phyloP scores from a whole-genome alignment of 2,113 vertebrate genomes.

The Bothrops jararaca region DNA sequence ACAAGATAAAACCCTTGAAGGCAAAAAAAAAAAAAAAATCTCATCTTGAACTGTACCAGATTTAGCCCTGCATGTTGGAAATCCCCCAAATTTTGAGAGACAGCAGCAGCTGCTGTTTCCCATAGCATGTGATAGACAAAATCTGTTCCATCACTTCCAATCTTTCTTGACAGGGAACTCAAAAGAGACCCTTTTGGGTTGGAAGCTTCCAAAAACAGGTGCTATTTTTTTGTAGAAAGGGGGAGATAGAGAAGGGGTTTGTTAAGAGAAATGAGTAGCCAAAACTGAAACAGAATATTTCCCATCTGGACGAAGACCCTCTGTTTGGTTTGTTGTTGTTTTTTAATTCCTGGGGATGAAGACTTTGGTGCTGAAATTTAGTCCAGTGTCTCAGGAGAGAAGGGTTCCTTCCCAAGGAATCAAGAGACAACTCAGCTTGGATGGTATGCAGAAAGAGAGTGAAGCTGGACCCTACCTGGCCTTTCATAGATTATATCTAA shows the following conservation, averaged over 20 bases:
- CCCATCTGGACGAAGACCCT: neutral
- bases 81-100: neutral
- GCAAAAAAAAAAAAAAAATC: neutral
- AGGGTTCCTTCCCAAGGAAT: too few relatives aligned
- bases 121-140: constrained; percentile 53
- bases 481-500: too few relatives aligned
- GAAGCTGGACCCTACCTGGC: too few relatives aligned
- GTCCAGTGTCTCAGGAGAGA: too few relatives aligned
- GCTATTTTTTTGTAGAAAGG: constrained; percentile 17
- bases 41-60: neutral
- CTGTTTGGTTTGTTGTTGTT: neutral
- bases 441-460: too few relatives aligned
- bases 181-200: constrained; percentile 24
- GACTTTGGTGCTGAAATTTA: neutral
- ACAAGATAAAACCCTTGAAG: neutral
- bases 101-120: neutral
- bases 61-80: constrained; percentile 17
- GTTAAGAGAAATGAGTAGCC: neutral
- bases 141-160: neutral
- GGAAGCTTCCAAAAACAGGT: constrained; percentile 28
- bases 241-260: neutral
- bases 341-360: neutral
- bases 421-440: too few relatives aligned
- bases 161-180: constrained; percentile 26
- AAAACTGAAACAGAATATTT: neutral